Evolutionary conservation across 1,140 invertebrate genomes (phyloP).

Genomic region (Calephelis nemesis): DNA sequence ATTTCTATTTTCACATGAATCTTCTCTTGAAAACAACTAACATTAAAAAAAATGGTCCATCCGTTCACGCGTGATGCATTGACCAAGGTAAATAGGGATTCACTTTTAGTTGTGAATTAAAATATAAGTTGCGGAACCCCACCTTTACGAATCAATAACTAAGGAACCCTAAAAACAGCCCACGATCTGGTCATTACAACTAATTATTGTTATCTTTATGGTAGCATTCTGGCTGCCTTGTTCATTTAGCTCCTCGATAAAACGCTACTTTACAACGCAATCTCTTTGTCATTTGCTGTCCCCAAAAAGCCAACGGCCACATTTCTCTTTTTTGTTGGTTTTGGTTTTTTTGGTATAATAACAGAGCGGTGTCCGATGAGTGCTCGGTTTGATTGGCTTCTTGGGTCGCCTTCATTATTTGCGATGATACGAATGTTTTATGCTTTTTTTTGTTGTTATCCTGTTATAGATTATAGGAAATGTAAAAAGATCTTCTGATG

Average conservation of each 20-base stretch:
- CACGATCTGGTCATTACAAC: conserved; percentile 63
- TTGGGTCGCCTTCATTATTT: conserved; percentile 65
- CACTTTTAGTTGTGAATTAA: no score
- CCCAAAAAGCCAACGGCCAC: conserved; percentile 42
- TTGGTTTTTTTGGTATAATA: conserved; percentile 56
- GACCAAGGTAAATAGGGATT: no score
- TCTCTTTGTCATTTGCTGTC: conserved; percentile 62
- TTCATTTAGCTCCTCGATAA: conserved; percentile 60
- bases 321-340: conserved; percentile 44
- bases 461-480: no score
- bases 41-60: no score
- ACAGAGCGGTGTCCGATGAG: conserved; percentile 36
- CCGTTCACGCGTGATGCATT: no score
- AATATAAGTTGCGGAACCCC: no score
- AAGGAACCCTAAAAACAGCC: conserved; percentile 10
- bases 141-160: no score
- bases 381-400: conserved; percentile 48
- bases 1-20: no score
- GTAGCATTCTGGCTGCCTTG: conserved; percentile 67
- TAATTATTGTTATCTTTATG: conserved; percentile 77
- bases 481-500: no score
- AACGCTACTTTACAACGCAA: conserved; percentile 58
- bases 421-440: conserved; percentile 62
- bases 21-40: no score
- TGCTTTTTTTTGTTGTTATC: conserved; percentile 49